Evolutionary conservation across 2,797 vertebrate genomes (phyloP).

Genomic region (Pseudotriccus pelzelni): DNA sequence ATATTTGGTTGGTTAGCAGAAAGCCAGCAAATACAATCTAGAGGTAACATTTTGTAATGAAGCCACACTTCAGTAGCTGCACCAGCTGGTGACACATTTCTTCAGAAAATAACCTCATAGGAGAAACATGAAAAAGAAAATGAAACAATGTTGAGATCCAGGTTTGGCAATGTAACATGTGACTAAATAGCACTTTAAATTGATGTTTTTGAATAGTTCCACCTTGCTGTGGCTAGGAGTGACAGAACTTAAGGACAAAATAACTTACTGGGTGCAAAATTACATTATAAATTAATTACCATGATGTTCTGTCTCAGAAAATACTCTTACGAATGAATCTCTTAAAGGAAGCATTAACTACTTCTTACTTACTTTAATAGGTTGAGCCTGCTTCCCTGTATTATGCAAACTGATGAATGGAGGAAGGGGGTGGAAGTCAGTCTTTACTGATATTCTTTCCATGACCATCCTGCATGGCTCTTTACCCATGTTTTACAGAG

Average conservation of each 20-base stretch:
- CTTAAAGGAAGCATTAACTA: slow-evolving; percentile 36
- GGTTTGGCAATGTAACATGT: not conserved
- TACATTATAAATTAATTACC: not conserved
- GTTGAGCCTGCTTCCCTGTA: slow-evolving; percentile 41
- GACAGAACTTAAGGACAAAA: not conserved
- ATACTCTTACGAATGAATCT: slow-evolving; percentile 7
- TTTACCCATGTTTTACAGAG: slow-evolving; percentile 43
- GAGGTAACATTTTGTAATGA: not conserved
- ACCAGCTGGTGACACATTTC: not conserved
- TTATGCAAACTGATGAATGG: slow-evolving; percentile 30
- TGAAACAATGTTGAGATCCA: not conserved
- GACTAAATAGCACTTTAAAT: not conserved
- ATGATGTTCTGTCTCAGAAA: not conserved
- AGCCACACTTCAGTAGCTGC: not conserved
- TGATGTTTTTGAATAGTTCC: not conserved
- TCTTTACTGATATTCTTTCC: not conserved
- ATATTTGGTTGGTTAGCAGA: not conserved
- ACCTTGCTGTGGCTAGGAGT: not conserved
- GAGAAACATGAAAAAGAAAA: not conserved
- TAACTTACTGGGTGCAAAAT: not conserved
- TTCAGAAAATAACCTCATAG: not conserved
- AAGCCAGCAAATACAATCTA: not conserved
- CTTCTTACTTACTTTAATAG: slow-evolving; percentile 42
- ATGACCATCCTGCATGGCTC: slow-evolving; percentile 1
- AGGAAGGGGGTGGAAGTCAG: slow-evolving; percentile 16